Conservation (phyloP, 2,888 invertebrate genomes). For the Drosophila borborema region DNA sequence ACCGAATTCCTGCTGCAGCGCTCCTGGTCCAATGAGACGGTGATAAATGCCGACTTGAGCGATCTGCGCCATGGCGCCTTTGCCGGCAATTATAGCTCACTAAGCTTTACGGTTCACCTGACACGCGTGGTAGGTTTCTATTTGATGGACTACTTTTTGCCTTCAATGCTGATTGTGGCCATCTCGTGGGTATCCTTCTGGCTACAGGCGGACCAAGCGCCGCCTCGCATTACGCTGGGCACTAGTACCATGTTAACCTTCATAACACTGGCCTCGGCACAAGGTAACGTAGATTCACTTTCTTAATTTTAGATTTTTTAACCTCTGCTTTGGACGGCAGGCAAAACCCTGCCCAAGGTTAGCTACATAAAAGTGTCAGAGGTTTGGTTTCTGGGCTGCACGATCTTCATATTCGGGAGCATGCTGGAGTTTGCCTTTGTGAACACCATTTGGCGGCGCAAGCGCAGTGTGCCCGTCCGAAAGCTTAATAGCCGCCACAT, state of each 20-base stretch:
- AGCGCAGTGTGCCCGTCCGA: slow-evolving; percentile 85
- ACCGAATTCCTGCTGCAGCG: slow-evolving; percentile 92
- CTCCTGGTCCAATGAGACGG: slow-evolving; percentile 90
- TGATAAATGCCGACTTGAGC: slow-evolving; percentile 89
- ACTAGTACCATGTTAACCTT: slow-evolving; percentile 95
- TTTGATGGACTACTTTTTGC: slow-evolving; percentile 94
- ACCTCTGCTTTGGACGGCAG: slow-evolving; percentile 29
- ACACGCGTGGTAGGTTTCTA: slow-evolving; percentile 94
- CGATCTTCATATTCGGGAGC: slow-evolving; percentile 93
- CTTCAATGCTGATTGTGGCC: slow-evolving; percentile 93
- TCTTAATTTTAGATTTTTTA: not conserved
- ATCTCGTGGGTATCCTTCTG: slow-evolving; percentile 96
- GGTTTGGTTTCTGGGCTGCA: slow-evolving; percentile 95
- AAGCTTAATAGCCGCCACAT: slow-evolving; percentile 91
- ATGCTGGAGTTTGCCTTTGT: slow-evolving; percentile 95
- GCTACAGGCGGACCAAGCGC: slow-evolving; percentile 94
- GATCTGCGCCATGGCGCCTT: slow-evolving; percentile 90
- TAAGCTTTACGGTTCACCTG: slow-evolving; percentile 92
- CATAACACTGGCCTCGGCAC: slow-evolving; percentile 93
- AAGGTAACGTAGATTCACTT: slow-evolving; percentile 84
- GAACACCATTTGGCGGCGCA: slow-evolving; percentile 94
- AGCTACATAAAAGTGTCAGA: slow-evolving; percentile 96
- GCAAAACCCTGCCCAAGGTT: slow-evolving; percentile 94
- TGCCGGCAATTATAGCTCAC: slow-evolving; percentile 93
- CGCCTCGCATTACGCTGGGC: slow-evolving; percentile 92